These are phyloP conservation scores for Acleris cristana DNA, from an alignment of 2,888 invertebrate species.

Conservation along the genomic window DNA sequence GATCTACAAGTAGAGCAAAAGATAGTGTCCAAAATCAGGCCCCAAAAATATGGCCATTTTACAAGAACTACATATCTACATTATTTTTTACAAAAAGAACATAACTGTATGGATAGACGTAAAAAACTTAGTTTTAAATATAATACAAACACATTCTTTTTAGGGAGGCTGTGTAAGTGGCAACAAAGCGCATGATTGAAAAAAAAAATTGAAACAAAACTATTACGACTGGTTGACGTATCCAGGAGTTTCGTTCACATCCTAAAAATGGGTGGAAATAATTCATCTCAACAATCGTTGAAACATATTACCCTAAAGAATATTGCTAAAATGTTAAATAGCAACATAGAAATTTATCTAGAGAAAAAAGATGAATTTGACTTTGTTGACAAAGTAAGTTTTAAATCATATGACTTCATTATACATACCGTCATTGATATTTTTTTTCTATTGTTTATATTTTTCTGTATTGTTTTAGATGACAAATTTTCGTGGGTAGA, in stretches of 20 bases:
- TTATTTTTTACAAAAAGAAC: background rate
- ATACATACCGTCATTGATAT: background rate
- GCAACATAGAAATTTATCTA: constrained; percentile 15
- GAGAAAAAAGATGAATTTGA: constrained; percentile 4
- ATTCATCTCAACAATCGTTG: constrained; percentile 9
- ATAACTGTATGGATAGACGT: too few species aligned
- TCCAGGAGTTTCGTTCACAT: background rate
- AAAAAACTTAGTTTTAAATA: constrained; percentile 8
- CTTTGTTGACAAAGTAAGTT: constrained; percentile 19
- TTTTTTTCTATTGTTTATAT: background rate
- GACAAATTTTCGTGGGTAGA: constrained; percentile 4
- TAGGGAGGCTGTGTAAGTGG: background rate
- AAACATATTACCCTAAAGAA: constrained; percentile 10
- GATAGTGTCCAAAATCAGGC: background rate
- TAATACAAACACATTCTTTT: constrained; percentile 4
- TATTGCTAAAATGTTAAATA: constrained; percentile 9
- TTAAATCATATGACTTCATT: constrained; percentile 3
- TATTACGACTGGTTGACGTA: background rate
- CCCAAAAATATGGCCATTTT: background rate
- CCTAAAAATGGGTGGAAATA: constrained; percentile 16
- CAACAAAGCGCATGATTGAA: background rate
- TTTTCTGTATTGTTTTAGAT: constrained; percentile 7
- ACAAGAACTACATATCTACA: background rate
- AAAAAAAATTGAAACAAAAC: background rate
- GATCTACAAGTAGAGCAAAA: background rate